Evolutionary conservation across 2,797 vertebrate species (phyloP).

Genomic region (Malurus leucopterus): DNA sequence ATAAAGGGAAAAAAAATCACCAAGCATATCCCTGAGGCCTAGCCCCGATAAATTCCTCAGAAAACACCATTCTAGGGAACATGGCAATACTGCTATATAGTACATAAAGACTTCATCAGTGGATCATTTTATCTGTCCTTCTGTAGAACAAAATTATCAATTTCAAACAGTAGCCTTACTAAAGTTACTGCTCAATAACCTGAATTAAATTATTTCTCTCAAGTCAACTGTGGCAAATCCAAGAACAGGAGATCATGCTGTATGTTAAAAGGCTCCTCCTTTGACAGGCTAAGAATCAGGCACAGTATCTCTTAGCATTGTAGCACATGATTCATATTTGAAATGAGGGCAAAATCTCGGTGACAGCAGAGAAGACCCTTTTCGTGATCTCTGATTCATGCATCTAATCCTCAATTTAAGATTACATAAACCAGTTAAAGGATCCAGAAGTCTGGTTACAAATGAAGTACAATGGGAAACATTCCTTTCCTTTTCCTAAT

Average conservation of each 20-base stretch:
- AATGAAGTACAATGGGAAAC: not conserved
- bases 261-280: not conserved
- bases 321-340: not conserved
- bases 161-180: not conserved
- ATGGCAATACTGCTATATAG: not conserved
- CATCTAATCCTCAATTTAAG: not conserved
- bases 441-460: not conserved
- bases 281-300: not conserved
- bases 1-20: not conserved
- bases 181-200: not conserved
- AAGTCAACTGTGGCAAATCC: not conserved
- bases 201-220: not conserved
- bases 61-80: not conserved
- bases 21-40: not conserved
- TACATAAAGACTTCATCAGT: not conserved
- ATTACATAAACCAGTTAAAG: not conserved
- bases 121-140: not conserved
- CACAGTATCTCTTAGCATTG: not conserved
- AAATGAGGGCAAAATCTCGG: not conserved
- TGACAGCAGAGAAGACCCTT: not conserved
- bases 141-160: not conserved
- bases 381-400: not conserved
- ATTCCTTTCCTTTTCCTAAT: not conserved
- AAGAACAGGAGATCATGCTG: not conserved
- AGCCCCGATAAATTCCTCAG: not conserved